A percentile compares a stretch with the other conserved stretches of the same genome.
These are phyloP conservation scores for Drosophila simulans DNA, from an alignment of 1,140 invertebrate genomes.

Conservation along the genomic window DNA sequence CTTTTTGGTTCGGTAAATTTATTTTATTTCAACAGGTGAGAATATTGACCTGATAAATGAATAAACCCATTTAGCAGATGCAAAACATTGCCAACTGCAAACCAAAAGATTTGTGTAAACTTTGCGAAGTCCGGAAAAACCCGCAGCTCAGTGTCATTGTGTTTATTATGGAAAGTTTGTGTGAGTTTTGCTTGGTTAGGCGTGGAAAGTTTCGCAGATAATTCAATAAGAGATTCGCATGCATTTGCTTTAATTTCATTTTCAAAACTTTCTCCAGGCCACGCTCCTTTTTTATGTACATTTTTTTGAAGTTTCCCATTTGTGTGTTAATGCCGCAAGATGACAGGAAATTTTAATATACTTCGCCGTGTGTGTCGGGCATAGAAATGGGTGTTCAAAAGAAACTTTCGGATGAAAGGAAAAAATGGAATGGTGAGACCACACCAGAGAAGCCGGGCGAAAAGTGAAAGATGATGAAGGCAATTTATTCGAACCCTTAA, in stretches of 20 bases:
- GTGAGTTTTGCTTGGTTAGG: conserved; percentile 23
- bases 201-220: conserved; percentile 18
- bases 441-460: background rate
- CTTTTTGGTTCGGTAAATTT: too few species aligned
- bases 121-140: background rate
- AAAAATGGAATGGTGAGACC: conserved; percentile 1
- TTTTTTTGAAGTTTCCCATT: conserved; percentile 27
- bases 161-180: conserved; percentile 28
- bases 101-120: conserved; percentile 19
- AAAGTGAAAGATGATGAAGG: conserved; percentile 78
- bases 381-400: conserved; percentile 57
- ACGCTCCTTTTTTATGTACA: background rate
- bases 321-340: conserved; percentile 36
- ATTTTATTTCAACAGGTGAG: too few species aligned
- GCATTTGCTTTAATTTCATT: conserved; percentile 12
- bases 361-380: conserved; percentile 35
- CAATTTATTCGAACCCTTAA: conserved; percentile 70
- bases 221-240: conserved; percentile 25
- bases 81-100: background rate
- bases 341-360: conserved; percentile 58
- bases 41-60: too few species aligned
- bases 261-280: conserved; percentile 1
- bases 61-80: background rate
- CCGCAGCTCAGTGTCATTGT: conserved; percentile 20
- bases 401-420: conserved; percentile 11